Evolutionary conservation across 2,797 vertebrate species (phyloP).

Genomic region (Lophius americanus): DNA sequence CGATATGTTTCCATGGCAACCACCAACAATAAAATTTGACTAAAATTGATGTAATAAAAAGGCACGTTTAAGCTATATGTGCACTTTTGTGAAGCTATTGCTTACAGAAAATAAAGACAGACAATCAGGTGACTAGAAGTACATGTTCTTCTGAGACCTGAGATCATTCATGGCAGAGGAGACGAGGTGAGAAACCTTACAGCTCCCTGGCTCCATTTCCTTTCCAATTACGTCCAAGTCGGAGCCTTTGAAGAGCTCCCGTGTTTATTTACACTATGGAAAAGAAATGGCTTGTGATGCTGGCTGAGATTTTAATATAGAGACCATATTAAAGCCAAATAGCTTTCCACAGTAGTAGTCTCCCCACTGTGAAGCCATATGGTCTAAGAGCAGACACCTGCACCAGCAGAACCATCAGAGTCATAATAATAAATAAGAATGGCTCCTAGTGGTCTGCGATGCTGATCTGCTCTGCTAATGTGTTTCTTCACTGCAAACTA

Average conservation of each 20-base stretch:
- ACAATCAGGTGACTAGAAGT: not conserved
- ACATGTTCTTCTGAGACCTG: constrained; percentile 48
- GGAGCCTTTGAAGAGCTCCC: constrained; percentile 70
- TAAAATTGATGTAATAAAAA: not conserved
- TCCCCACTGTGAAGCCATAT: constrained; percentile 31
- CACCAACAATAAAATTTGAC: too few species aligned
- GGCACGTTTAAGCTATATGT: constrained; percentile 1
- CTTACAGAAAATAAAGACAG: too few species aligned
- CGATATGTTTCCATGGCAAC: too few species aligned
- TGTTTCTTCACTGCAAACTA: constrained; percentile 8
- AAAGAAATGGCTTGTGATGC: constrained; percentile 61
- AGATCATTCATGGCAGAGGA: constrained; percentile 64
- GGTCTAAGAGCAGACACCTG: constrained; percentile 28
- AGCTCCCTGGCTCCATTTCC: constrained; percentile 66
- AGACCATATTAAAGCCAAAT: constrained; percentile 46
- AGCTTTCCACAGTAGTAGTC: constrained; percentile 41
- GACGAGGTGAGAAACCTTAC: constrained; percentile 61
- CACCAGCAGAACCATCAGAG: constrained; percentile 6
- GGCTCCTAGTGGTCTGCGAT: constrained; percentile 7
- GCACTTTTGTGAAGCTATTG: too few species aligned
- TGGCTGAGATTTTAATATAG: constrained; percentile 63
- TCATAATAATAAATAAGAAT: constrained; percentile 2
- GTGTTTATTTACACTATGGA: constrained; percentile 71
- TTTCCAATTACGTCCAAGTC: constrained; percentile 70
- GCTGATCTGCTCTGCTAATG: constrained; percentile 4